A percentile compares a stretch with the other conserved stretches of the same genome.
phyloP scores from a whole-genome alignment of 1,140 invertebrate species.

The Chymomyza costata region DNA sequence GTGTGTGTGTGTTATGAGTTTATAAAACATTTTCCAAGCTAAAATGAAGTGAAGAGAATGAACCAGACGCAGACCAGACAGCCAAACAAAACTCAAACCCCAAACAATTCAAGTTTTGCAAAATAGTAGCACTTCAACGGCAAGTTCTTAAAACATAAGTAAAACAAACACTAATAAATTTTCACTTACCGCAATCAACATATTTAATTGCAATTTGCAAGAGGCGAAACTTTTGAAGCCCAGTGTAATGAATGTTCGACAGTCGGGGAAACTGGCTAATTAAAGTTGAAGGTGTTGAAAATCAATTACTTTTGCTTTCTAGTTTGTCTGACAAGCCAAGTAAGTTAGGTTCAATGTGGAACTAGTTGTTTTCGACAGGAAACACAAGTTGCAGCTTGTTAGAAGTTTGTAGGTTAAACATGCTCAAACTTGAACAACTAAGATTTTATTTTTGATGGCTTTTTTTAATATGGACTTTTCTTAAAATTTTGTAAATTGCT shows the following conservation, averaged over 20 bases:
- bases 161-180: conserved; percentile 43
- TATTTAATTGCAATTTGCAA: conserved; percentile 39
- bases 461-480: no score
- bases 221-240: conserved; percentile 13
- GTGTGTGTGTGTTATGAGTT: no score
- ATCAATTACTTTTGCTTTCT: conserved; percentile 30
- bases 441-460: no score
- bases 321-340: no score
- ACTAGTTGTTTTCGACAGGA: no score
- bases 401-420: no score
- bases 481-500: no score
- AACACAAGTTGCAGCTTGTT: no score
- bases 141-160: conserved; percentile 1
- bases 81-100: conserved; percentile 4
- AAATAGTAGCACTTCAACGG: conserved; percentile 3
- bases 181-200: conserved; percentile 38
- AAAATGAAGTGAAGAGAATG: conserved; percentile 46
- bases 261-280: conserved; percentile 24
- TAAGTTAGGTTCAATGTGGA: no score
- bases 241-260: not conserved
- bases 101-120: not conserved
- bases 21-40: no score
- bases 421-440: no score
- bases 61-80: conserved; percentile 5
- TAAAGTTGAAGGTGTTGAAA: conserved; percentile 38